Conservation (phyloP, 2,797 vertebrate genomes). For the Acipenser ruthenus region DNA sequence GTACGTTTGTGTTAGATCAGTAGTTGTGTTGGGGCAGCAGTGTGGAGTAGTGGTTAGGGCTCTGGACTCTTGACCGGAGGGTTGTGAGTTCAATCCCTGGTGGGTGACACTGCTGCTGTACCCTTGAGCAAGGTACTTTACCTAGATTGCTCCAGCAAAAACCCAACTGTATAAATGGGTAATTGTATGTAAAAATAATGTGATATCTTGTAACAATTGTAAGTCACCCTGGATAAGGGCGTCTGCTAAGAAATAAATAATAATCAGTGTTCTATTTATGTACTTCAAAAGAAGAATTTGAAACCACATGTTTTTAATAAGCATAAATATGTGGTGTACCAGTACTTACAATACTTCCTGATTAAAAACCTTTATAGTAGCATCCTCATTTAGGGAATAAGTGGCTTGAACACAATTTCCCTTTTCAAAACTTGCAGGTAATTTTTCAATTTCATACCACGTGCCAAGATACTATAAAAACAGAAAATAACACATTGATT, state of each 20-base stretch:
- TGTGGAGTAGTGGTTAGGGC: too few species aligned
- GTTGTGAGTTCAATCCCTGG: too few species aligned
- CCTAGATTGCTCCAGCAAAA: too few species aligned
- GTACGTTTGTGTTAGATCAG: background rate
- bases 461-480: conserved; percentile 64
- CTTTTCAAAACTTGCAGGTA: conserved; percentile 76
- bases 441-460: conserved; percentile 88
- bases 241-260: too few species aligned
- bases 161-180: too few species aligned
- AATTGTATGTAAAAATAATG: too few species aligned
- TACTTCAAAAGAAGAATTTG: background rate
- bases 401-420: conserved; percentile 81
- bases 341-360: conserved; percentile 76
- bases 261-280: background rate
- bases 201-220: too few species aligned
- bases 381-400: conserved; percentile 66
- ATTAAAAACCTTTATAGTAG: conserved; percentile 72
- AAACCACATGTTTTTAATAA: background rate
- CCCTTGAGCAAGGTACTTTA: too few species aligned
- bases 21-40: too few species aligned
- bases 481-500: background rate
- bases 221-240: too few species aligned
- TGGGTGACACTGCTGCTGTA: too few species aligned
- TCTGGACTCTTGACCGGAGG: too few species aligned
- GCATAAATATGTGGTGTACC: accelerated